These are phyloP conservation scores for Drosophila chauvacae DNA, from an alignment of 1,140 invertebrate species.

Conservation along the genomic window DNA sequence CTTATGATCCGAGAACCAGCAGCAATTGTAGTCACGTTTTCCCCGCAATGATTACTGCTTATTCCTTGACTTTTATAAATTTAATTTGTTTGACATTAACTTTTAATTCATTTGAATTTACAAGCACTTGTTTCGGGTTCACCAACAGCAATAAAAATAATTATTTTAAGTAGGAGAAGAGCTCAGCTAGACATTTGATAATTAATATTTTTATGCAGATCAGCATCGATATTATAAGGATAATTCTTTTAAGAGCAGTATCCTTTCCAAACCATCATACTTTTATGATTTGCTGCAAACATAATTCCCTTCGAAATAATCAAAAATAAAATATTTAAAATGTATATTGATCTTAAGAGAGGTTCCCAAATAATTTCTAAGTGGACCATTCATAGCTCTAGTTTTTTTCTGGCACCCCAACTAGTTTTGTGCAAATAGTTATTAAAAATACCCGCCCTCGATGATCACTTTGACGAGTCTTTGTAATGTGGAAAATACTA, in stretches of 20 bases:
- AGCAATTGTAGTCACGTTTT: neutral
- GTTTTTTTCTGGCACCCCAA: neutral
- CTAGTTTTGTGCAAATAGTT: conserved; percentile 10
- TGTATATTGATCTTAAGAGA: neutral
- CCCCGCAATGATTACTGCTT: neutral
- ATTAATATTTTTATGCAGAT: too few species aligned
- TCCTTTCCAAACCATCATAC: too few species aligned
- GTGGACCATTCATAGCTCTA: neutral
- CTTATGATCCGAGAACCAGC: neutral
- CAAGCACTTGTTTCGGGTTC: neutral
- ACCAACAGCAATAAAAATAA: neutral
- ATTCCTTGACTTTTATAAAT: neutral
- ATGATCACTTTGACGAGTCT: neutral
- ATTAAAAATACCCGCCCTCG: conserved; percentile 6
- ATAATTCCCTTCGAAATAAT: neutral
- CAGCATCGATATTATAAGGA: too few species aligned
- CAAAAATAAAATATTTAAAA: neutral
- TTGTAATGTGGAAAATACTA: neutral
- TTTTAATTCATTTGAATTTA: neutral
- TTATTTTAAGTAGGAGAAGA: neutral
- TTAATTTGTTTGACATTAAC: neutral
- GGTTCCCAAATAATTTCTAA: neutral
- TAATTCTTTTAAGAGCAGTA: neutral
- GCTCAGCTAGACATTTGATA: too few species aligned
- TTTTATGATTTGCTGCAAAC: too few species aligned